A percentile compares a stretch with the other conserved stretches of the same genome.
Evolutionary conservation across 2,888 invertebrate genomes (phyloP).

Genomic region (Drosophila helvetica): DNA sequence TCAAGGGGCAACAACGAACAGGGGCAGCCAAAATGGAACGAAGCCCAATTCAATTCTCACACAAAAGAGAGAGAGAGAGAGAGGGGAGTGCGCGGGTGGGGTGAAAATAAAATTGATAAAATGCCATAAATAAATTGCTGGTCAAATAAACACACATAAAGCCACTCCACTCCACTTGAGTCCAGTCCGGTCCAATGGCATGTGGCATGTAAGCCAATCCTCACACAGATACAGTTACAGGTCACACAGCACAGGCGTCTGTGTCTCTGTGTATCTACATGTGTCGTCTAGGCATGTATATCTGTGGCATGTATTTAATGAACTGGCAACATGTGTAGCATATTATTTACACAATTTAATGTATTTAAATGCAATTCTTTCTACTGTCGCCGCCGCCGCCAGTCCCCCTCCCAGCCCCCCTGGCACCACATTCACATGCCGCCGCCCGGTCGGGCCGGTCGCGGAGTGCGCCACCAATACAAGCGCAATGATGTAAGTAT

Average conservation of each 20-base stretch:
- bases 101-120: slow-evolving; percentile 49
- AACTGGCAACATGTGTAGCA: slow-evolving; percentile 80
- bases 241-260: neutral
- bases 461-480: slow-evolving; percentile 65
- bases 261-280: slow-evolving; percentile 51
- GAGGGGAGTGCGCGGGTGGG: slow-evolving; percentile 1
- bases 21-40: slow-evolving; percentile 2
- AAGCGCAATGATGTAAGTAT: slow-evolving; percentile 82
- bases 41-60: neutral
- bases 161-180: neutral
- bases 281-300: slow-evolving; percentile 62
- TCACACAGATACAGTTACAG: slow-evolving; percentile 14
- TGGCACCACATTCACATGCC: slow-evolving; percentile 8
- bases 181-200: neutral
- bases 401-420: slow-evolving; percentile 15
- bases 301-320: slow-evolving; percentile 79
- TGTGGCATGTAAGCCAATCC: slow-evolving; percentile 20
- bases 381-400: slow-evolving; percentile 19
- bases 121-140: slow-evolving; percentile 74
- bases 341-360: slow-evolving; percentile 80
- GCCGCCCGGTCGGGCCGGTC: neutral
- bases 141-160: slow-evolving; percentile 62
- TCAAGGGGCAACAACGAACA: slow-evolving; percentile 16
- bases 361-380: slow-evolving; percentile 79
- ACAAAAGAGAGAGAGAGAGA: slow-evolving; percentile 12